phyloP scores from a whole-genome alignment of 1,140 invertebrate genomes.

The Pseudomyrmex sp. region DNA sequence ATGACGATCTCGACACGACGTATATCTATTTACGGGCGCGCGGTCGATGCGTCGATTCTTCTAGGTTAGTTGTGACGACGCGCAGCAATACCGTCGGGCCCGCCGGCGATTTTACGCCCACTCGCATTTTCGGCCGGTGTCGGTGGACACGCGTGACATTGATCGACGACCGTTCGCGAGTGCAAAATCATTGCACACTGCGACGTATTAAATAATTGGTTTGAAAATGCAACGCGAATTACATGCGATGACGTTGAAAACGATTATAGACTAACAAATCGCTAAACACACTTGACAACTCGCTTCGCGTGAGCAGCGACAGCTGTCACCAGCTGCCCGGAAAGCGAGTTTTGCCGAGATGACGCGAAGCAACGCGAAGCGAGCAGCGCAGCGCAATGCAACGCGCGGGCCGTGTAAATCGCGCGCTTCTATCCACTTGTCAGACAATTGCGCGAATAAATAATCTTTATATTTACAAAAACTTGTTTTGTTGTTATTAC shows the following conservation, averaged over 20 bases:
- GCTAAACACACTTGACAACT: constrained; percentile 34
- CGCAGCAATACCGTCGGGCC: constrained; percentile 62
- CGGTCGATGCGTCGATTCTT: constrained; percentile 8
- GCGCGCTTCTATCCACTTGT: too few species aligned
- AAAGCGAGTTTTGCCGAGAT: too few species aligned
- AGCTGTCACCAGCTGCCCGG: not conserved
- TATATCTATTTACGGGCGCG: constrained; percentile 4
- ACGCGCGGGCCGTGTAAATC: too few species aligned
- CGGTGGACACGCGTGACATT: constrained; percentile 62
- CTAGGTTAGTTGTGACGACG: constrained; percentile 71
- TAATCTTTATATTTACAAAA: too few species aligned
- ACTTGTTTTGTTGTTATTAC: too few species aligned
- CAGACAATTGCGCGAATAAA: too few species aligned
- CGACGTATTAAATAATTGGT: constrained; percentile 68
- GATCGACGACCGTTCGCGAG: constrained; percentile 63
- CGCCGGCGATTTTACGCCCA: constrained; percentile 70
- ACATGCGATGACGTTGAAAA: constrained; percentile 69
- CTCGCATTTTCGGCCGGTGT: constrained; percentile 68
- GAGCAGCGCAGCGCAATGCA: too few species aligned
- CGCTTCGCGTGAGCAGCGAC: not conserved
- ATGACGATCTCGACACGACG: constrained; percentile 36
- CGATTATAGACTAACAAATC: constrained; percentile 73
- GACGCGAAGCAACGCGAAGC: too few species aligned
- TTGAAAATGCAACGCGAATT: constrained; percentile 66
- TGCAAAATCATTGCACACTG: constrained; percentile 70